Conservation (phyloP, 2,797 vertebrate species). For the Sebastes cheni region DNA sequence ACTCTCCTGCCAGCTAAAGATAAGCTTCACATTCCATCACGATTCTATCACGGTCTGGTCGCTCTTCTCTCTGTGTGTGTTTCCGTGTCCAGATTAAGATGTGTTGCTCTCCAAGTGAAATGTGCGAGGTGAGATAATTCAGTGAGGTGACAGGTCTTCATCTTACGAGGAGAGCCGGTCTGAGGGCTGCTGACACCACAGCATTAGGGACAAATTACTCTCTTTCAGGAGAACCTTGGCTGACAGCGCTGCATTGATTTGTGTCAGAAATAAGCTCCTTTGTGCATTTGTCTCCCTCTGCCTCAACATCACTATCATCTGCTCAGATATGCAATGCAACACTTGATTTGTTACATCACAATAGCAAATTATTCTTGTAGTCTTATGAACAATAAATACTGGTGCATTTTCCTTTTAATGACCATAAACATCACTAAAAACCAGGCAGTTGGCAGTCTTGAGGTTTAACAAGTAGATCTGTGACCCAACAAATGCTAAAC, state of each 20-base stretch:
- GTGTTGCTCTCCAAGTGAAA: slow-evolving; percentile 16
- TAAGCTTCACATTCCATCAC: slow-evolving; percentile 70
- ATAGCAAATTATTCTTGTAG: background rate
- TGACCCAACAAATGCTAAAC: background rate
- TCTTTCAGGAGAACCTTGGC: background rate
- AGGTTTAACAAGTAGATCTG: background rate
- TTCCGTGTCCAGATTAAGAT: slow-evolving; percentile 14
- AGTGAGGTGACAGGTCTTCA: slow-evolving; percentile 29
- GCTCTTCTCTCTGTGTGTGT: slow-evolving; percentile 15
- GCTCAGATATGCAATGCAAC: background rate
- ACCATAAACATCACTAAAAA: background rate
- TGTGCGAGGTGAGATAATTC: slow-evolving; percentile 42
- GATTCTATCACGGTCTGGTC: slow-evolving; percentile 61
- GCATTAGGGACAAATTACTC: slow-evolving; percentile 24
- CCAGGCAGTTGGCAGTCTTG: background rate
- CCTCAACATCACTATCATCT: slow-evolving; percentile 9
- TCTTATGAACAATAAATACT: background rate
- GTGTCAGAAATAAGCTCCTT: slow-evolving; percentile 46
- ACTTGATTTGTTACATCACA: background rate
- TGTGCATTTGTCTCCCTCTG: slow-evolving; percentile 4
- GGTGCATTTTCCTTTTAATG: no score
- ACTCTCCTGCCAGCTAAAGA: slow-evolving; percentile 53
- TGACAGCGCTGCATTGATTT: slow-evolving; percentile 51
- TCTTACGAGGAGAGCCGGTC: background rate
- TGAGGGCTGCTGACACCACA: background rate